Evolutionary conservation across 2,113 vertebrate genomes (phyloP).

Genomic region (Ptyas mucosa): DNA sequence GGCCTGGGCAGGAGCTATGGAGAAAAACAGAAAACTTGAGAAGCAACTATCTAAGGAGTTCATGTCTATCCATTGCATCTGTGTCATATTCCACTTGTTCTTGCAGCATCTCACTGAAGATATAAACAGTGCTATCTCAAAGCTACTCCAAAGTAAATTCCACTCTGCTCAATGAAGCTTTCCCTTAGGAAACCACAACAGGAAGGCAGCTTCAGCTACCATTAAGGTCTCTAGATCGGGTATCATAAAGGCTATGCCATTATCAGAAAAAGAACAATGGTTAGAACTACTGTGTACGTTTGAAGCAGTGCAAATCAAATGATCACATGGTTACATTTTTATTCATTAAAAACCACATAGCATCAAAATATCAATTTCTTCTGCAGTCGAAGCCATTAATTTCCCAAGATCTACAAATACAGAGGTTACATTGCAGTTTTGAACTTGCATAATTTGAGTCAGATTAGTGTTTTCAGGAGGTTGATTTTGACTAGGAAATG

Average conservation of each 20-base stretch:
- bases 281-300: rapidly evolving
- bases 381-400: not conserved
- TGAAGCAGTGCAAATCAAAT: not conserved
- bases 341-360: not conserved
- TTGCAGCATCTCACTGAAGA: not conserved
- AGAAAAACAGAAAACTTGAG: conserved; percentile 23
- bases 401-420: not conserved
- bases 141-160: not conserved
- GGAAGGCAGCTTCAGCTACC: not conserved
- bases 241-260: not conserved
- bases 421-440: not conserved
- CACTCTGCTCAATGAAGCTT: not conserved
- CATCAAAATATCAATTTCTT: not conserved
- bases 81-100: not conserved
- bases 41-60: not conserved
- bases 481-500: not conserved
- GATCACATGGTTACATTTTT: not conserved
- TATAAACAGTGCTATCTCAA: not conserved
- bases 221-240: not conserved
- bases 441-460: not conserved
- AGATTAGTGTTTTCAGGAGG: not conserved
- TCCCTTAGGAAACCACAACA: not conserved
- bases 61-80: not conserved
- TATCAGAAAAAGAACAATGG: not conserved
- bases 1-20: conserved; percentile 89